These are phyloP conservation scores for Gorsachius magnificus DNA, from an alignment of 2,797 vertebrate genomes.

Conservation along the genomic window DNA sequence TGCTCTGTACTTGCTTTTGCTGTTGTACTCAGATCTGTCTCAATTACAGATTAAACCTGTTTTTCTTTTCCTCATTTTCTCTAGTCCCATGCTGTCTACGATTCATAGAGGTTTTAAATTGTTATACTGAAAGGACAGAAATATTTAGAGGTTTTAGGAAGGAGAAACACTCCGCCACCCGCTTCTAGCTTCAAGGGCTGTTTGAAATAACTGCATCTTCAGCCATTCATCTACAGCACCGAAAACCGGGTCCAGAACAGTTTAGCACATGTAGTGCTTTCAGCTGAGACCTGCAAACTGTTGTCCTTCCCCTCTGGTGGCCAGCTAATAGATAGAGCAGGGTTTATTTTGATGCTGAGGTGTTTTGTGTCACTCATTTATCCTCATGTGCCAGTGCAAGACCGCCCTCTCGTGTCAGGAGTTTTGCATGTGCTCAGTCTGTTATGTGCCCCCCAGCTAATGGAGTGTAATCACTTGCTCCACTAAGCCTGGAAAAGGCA, in stretches of 20 bases:
- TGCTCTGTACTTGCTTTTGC: not conserved
- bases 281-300: not conserved
- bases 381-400: not conserved
- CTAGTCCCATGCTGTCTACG: not conserved
- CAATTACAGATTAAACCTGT: not conserved
- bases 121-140: not conserved
- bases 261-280: not conserved
- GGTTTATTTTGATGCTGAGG: not conserved
- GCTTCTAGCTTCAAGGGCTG: not conserved
- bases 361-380: not conserved
- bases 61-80: not conserved
- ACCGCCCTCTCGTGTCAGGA: conserved; percentile 57
- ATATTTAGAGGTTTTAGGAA: not conserved
- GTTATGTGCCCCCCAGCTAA: not conserved
- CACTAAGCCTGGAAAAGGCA: not conserved
- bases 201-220: not conserved
- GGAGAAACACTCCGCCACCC: not conserved
- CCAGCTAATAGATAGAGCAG: not conserved
- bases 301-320: not conserved
- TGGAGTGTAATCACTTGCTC: accelerated
- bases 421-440: not conserved
- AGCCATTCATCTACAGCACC: not conserved
- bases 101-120: not conserved
- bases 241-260: not conserved
- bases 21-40: not conserved